Evolutionary conservation across 2,888 invertebrate species (phyloP).

Genomic region (Acronicta psi): DNA sequence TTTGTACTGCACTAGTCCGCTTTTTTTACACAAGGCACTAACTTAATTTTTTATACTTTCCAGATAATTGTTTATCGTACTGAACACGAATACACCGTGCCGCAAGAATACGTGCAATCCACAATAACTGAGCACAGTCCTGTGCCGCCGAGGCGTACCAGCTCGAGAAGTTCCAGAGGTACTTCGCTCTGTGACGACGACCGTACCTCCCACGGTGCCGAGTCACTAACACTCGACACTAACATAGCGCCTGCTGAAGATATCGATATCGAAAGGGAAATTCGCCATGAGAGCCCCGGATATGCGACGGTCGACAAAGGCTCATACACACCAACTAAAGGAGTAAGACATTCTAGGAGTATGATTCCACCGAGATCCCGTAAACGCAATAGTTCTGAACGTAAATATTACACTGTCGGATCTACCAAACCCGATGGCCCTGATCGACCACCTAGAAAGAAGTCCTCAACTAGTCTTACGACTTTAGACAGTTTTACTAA

Average conservation of each 20-base stretch:
- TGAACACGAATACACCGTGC: slow-evolving; percentile 91
- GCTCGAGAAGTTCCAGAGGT: slow-evolving; percentile 86
- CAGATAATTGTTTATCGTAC: slow-evolving; percentile 91
- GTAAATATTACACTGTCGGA: slow-evolving; percentile 92
- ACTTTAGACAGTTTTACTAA: slow-evolving; percentile 87
- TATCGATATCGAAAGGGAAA: slow-evolving; percentile 74
- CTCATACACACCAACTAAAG: slow-evolving; percentile 90
- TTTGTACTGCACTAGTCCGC: too few species aligned
- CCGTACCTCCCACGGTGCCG: slow-evolving; percentile 92
- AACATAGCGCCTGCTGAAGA: slow-evolving; percentile 73
- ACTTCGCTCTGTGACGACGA: slow-evolving; percentile 91
- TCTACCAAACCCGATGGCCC: slow-evolving; percentile 84
- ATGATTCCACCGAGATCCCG: slow-evolving; percentile 85
- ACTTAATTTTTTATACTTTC: slow-evolving; percentile 55
- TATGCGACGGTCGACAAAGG: slow-evolving; percentile 94
- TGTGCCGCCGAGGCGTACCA: slow-evolving; percentile 88
- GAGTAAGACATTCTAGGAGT: slow-evolving; percentile 87
- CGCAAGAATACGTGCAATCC: slow-evolving; percentile 78
- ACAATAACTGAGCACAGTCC: slow-evolving; percentile 89
- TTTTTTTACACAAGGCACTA: too few species aligned
- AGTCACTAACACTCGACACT: slow-evolving; percentile 89
- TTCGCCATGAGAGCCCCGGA: slow-evolving; percentile 89
- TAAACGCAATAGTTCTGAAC: slow-evolving; percentile 86
- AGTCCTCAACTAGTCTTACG: slow-evolving; percentile 88
- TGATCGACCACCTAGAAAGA: slow-evolving; percentile 90